A percentile compares a stretch with the other conserved stretches of the same genome.
These are phyloP conservation scores for Chydorus sphaericus DNA, from an alignment of 2,888 invertebrate genomes.

Conservation along the genomic window DNA sequence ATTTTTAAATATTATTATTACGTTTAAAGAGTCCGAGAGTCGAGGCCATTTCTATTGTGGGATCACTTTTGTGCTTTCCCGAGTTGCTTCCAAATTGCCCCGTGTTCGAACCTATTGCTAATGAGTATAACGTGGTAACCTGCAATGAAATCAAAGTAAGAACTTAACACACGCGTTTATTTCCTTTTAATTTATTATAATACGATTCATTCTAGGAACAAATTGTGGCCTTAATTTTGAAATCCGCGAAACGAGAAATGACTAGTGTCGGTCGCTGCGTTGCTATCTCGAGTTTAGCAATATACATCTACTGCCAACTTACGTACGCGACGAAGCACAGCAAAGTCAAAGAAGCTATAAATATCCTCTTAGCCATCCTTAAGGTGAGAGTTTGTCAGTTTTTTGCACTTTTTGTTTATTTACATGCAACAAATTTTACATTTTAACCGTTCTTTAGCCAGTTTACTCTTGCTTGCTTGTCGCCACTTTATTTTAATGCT, in stretches of 20 bases:
- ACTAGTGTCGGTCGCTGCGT: constrained; percentile 75
- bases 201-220: constrained; percentile 47
- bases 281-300: constrained; percentile 69
- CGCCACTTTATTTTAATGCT: background rate
- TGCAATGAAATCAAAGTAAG: constrained; percentile 62
- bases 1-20: constrained; percentile 4
- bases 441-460: background rate
- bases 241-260: constrained; percentile 77
- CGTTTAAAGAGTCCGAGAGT: constrained; percentile 55
- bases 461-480: constrained; percentile 4
- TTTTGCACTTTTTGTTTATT: too few relatives aligned
- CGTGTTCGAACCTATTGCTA: constrained; percentile 48
- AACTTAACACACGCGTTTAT: background rate
- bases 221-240: constrained; percentile 68
- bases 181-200: background rate
- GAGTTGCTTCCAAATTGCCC: constrained; percentile 49
- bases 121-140: constrained; percentile 39
- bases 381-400: constrained; percentile 36
- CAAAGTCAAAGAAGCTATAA: constrained; percentile 49
- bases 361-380: constrained; percentile 48
- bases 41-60: constrained; percentile 79
- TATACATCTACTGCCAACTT: constrained; percentile 51
- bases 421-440: too few relatives aligned
- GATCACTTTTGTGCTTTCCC: constrained; percentile 69
- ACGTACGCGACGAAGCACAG: constrained; percentile 44